phyloP scores from a whole-genome alignment of 2,797 vertebrate genomes.

The Gila robusta region DNA sequence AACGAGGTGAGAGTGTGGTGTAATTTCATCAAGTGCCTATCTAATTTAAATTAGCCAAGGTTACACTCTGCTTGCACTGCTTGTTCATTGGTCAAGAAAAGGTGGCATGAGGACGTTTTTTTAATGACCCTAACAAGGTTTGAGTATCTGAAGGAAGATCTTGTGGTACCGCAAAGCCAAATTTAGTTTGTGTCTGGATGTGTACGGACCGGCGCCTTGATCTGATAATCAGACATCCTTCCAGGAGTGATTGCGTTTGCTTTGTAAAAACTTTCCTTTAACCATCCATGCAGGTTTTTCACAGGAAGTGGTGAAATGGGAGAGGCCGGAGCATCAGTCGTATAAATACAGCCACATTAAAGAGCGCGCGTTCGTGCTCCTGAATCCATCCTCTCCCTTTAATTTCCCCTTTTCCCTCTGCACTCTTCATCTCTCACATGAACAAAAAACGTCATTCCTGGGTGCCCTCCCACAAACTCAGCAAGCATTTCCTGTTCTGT shows the following conservation, averaged over 20 bases:
- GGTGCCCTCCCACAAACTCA: constrained; percentile 55
- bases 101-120: not conserved
- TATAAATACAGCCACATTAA: constrained; percentile 20
- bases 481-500: constrained; percentile 68
- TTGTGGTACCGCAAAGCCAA: not conserved
- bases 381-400: constrained; percentile 77
- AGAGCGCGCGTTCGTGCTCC: not conserved
- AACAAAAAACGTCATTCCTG: constrained; percentile 43
- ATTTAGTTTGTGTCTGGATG: constrained; percentile 24
- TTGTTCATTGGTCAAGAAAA: constrained; percentile 12
- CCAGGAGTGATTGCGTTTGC: not conserved
- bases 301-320: constrained; percentile 18
- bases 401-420: constrained; percentile 70
- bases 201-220: not conserved
- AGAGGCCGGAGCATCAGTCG: constrained; percentile 21
- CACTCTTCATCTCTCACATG: constrained; percentile 45
- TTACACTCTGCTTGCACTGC: not conserved
- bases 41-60: constrained; percentile 5
- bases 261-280: not conserved
- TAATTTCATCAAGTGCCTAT: constrained; percentile 25
- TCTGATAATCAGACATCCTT: constrained; percentile 33
- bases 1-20: not conserved
- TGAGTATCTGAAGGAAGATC: constrained; percentile 10
- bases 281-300: not conserved
- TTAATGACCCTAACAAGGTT: constrained; percentile 32